A percentile compares a stretch with the other conserved stretches of the same genome.
Evolutionary conservation across 2,113 vertebrate species (phyloP).

Genomic region (Caretta caretta): DNA sequence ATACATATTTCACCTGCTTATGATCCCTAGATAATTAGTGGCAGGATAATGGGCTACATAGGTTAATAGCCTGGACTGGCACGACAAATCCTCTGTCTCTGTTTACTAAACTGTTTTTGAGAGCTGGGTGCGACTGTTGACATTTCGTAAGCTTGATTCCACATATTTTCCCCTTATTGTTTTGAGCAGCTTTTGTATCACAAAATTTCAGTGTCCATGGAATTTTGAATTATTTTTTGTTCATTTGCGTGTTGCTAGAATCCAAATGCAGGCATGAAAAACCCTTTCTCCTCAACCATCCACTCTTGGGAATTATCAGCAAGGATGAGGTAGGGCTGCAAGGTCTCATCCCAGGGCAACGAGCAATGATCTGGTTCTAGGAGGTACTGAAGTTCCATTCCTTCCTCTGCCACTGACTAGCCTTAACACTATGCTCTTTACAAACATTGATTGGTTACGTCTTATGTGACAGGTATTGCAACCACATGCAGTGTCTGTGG

Average conservation of each 20-base stretch:
- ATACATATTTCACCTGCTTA: neutral
- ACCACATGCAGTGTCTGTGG: neutral
- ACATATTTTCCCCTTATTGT: too few relatives aligned
- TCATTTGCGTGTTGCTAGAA: neutral
- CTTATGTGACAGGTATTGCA: neutral
- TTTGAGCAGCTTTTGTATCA: too few relatives aligned
- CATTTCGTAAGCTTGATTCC: too few relatives aligned
- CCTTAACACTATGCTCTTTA: accelerated
- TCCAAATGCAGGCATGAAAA: neutral
- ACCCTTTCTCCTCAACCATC: neutral
- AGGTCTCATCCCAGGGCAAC: neutral
- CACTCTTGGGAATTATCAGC: neutral
- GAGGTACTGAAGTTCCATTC: neutral
- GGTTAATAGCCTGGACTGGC: neutral
- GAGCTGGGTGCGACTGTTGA: neutral
- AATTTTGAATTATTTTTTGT: too few relatives aligned
- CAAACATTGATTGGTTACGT: neutral
- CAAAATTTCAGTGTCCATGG: too few relatives aligned
- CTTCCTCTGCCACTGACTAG: accelerated
- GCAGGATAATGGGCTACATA: accelerated
- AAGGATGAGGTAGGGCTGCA: neutral
- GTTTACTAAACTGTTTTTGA: neutral
- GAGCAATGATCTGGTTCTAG: neutral
- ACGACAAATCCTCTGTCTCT: neutral
- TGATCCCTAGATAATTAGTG: accelerated